Evolutionary conservation across 2,113 vertebrate species (phyloP), one percentile per base, ranked within the genome.

Genomic region (Megaceryle torquata): DNA sequence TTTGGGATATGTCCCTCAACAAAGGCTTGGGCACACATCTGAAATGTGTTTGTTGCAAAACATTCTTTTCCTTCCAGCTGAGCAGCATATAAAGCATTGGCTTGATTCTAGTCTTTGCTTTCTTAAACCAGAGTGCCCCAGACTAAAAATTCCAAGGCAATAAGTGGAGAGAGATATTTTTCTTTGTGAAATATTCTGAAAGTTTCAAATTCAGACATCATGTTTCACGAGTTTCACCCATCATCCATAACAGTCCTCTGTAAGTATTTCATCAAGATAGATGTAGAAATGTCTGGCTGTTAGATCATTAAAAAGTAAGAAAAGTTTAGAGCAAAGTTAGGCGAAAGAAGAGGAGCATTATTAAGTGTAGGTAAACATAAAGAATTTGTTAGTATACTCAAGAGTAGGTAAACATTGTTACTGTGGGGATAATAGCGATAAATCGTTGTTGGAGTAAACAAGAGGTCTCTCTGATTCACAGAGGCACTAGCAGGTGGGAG

Each of bases 71-170:
- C 50, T 84, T 84, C 68, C 74, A 53, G 12, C 12, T 33, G 35
- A 71, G 60, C 17, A 29, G 22, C 1, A 0, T 50, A 11, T 44
- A 54, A 85, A 94, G 16, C 67, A 64, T 35, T 56, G 53, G 31
- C 33, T 71, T 81, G 60, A 26, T 5, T 3, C 3, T 29, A 61
- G 15, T 33, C 39, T 20, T 25, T 0, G 0, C 39, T 68, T 46
- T 67, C 88, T 69, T 57, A 6, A 74, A 43, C 28, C 59, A 13
- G 50, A 54, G 41, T 37, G 24, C 20, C 13, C 20, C 91, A 80
- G 33, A 76, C 25, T 69, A 51, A 91, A 64, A 80, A 65, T n/a
- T 67, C 37, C 33, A 21, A 39, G 39, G 50, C 14, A 21, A 13
- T 37, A 57, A 86, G 72, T 1, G 4, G 2, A 25, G 20, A 22